Evolutionary conservation across 92 coral and sea anemone genomes (phyloP), one percentile per base, ranked within the genome.

Genomic region (Porites cylindrica): DNA sequence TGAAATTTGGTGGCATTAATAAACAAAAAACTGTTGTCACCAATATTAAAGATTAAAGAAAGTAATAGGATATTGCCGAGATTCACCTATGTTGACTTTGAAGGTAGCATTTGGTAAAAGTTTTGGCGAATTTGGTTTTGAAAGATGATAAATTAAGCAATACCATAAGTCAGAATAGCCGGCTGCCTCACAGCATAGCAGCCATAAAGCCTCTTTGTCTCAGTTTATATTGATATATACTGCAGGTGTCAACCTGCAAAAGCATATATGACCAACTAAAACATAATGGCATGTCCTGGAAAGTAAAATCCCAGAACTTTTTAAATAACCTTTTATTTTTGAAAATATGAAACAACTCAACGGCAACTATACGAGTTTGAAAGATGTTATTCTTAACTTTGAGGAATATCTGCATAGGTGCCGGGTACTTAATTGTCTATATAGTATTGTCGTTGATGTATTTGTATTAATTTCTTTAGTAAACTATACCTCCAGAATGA

Each of bases 191-290:
- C 20, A 81, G n/a, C 4, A 1, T 10, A 18, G 10, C 1, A 32
- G n/a, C 64, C 20, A 32, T 26, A 54, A 26, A 29, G n/a, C 29
- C 70, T 51, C 18, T 70, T 70, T 82, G 86, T 82, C 71, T 38
- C 47, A 38, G 47, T 82, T 17, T 17, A 71, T 18, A 32, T n/a
- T 18, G 54, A 19, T 11, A 38, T 38, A 38, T 38, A 38, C 47
- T 1, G 21, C 86, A 62, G 77, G 86, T 71, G 8, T 29, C 59
- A 29, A 82, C 86, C 78, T 58, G 86, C 78, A 26, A 32, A 56
- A 59, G 65, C 75, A 80, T 9, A 9, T 10, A 10, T 54, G 60
- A 54, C 2, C 13, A 54, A 38, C 8, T 38, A 10, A 82, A 70
- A 58, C 56, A 82, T n/a, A 58, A 65, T 82, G 11, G 69, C 66